Conservation (phyloP, 2,888 invertebrate species). For the Polydesmus complanatus region DNA sequence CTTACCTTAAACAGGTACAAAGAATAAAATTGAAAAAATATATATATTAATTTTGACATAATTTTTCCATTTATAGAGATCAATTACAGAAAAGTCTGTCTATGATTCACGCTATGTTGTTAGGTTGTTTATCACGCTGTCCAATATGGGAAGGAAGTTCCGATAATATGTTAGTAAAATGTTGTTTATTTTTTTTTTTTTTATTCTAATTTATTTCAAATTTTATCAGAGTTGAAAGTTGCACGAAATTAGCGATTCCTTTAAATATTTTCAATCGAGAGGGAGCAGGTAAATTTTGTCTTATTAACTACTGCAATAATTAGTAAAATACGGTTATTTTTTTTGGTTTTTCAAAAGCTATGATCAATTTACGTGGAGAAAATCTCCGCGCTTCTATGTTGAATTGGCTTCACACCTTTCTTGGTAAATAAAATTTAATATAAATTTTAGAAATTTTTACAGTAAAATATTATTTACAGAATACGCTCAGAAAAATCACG, state of each 20-base stretch:
- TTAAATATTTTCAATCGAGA: not conserved
- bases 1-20: conserved; percentile 35
- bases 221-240: not conserved
- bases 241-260: not conserved
- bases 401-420: not conserved
- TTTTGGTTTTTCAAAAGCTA: not conserved
- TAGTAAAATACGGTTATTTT: not conserved
- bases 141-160: conserved; percentile 3
- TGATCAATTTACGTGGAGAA: conserved; percentile 7
- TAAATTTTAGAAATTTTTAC: not conserved
- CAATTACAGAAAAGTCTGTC: conserved; percentile 7
- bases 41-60: not conserved
- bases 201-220: not conserved
- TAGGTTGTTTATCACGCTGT: conserved; percentile 6
- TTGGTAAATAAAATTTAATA: not conserved
- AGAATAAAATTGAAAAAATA: conserved; percentile 15
- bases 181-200: not conserved
- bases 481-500: conserved; percentile 1
- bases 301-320: too few species aligned
- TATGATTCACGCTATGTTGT: not conserved
- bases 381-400: not conserved
- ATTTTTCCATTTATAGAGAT: conserved; percentile 6
- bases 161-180: not conserved
- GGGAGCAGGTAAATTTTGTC: not conserved
- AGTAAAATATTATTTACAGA: conserved; percentile 2